A percentile compares a stretch with the other conserved stretches of the same genome.
Conservation (phyloP, 2,888 invertebrate species). For the Phaedon cochleariae region DNA sequence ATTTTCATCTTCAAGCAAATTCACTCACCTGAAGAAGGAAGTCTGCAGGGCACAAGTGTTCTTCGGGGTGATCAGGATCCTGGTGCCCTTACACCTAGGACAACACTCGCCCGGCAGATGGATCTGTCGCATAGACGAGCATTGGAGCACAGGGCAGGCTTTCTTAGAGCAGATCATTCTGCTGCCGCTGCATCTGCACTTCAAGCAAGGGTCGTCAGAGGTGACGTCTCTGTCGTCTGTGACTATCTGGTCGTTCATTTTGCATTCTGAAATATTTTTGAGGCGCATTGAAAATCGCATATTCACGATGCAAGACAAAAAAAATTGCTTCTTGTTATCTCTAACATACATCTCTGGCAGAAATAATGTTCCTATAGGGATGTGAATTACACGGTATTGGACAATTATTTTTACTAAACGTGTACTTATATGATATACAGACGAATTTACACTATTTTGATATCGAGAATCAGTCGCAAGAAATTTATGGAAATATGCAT, state of each 20-base stretch:
- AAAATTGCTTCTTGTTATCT: no score
- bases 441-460: no score
- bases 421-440: no score
- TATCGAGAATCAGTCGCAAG: no score
- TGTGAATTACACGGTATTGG: no score
- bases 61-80: slow-evolving; percentile 60
- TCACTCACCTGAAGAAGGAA: slow-evolving; percentile 47
- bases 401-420: no score
- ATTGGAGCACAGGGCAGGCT: slow-evolving; percentile 90
- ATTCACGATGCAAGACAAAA: no score
- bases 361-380: no score
- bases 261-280: slow-evolving; percentile 58
- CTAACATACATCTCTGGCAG: no score
- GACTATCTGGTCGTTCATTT: slow-evolving; percentile 82
- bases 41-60: slow-evolving; percentile 65
- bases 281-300: slow-evolving; percentile 14
- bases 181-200: slow-evolving; percentile 78
- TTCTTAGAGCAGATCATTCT: slow-evolving; percentile 81
- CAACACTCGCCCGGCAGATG: slow-evolving; percentile 86
- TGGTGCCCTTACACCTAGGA: slow-evolving; percentile 61
- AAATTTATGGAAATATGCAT: no score
- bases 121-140: slow-evolving; percentile 74
- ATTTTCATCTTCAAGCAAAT: neutral
- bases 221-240: slow-evolving; percentile 79
- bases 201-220: slow-evolving; percentile 86